These are phyloP conservation scores for Polydrusus tereticollis DNA, from an alignment of 2,888 invertebrate species.

Conservation along the genomic window DNA sequence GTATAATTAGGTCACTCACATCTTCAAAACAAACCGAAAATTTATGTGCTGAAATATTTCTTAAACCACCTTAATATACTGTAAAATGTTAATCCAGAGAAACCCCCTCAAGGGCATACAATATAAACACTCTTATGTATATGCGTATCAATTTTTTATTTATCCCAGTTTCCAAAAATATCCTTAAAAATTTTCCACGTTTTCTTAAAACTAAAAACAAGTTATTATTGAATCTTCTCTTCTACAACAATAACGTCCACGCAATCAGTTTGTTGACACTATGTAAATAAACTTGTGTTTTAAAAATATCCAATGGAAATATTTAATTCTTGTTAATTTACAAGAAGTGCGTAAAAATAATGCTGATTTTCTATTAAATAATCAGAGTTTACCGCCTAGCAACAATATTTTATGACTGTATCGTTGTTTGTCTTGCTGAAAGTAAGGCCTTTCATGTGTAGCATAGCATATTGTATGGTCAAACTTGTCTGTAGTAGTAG, in stretches of 20 bases:
- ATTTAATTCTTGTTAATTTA: constrained; percentile 5
- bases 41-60: no score
- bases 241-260: not conserved
- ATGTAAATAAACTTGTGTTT: constrained; percentile 16
- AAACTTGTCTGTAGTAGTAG: no score
- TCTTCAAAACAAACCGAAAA: no score
- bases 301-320: constrained; percentile 1
- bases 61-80: no score
- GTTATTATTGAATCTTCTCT: not conserved
- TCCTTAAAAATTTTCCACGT: not conserved
- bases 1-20: no score
- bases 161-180: not conserved
- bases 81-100: no score
- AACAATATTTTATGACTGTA: constrained; percentile 13
- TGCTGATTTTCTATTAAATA: constrained; percentile 4
- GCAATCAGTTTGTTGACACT: constrained; percentile 26
- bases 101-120: no score
- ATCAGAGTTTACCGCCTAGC: not conserved
- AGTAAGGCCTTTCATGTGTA: no score
- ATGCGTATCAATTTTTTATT: not conserved
- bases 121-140: no score
- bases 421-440: no score
- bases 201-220: not conserved
- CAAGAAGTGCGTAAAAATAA: not conserved
- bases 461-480: no score